Conservation (phyloP, 2,113 vertebrate species). For the Macrotis lagotis region DNA sequence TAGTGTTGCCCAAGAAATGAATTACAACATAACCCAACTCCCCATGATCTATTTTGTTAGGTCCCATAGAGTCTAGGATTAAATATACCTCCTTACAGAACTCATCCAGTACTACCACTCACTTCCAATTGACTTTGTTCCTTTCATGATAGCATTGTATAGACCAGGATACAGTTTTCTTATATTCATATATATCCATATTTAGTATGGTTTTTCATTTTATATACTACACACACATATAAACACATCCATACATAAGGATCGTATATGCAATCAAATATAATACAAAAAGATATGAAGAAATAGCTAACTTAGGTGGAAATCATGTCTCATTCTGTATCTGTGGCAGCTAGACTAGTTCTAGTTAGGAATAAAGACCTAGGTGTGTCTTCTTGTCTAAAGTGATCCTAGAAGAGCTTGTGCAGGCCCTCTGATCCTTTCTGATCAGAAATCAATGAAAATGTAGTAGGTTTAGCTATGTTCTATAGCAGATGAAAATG, state of each 20-base stretch:
- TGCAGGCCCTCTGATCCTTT: neutral
- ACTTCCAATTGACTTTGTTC: neutral
- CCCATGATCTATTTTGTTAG: neutral
- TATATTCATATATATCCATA: neutral
- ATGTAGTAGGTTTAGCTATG: neutral
- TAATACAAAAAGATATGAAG: neutral
- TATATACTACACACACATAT: neutral
- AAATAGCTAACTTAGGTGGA: neutral
- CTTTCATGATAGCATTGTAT: neutral
- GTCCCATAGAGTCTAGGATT: constrained; percentile 31
- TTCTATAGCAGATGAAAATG: neutral
- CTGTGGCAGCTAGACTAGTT: neutral
- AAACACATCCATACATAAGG: neutral
- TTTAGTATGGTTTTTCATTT: neutral
- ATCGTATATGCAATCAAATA: neutral
- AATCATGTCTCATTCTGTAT: neutral
- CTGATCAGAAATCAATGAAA: neutral
- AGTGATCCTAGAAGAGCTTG: neutral
- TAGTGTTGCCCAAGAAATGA: neutral
- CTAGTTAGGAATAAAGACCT: neutral
- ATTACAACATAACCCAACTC: neutral
- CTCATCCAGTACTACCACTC: neutral
- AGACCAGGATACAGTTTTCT: neutral
- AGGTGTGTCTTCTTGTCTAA: neutral
- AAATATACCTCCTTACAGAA: neutral